Conservation (phyloP, 2,888 invertebrate species). For the Euphydryas editha region DNA sequence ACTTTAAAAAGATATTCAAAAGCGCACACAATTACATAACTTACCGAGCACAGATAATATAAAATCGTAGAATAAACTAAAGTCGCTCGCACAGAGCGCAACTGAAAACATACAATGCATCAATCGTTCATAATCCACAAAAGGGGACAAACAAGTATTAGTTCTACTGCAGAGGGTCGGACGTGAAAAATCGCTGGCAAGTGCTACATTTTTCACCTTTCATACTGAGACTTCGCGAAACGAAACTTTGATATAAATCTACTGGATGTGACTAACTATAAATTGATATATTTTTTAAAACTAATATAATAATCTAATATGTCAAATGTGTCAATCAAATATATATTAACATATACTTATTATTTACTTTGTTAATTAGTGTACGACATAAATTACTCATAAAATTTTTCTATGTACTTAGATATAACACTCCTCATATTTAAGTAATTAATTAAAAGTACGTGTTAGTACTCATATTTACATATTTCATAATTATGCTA, state of each 20-base stretch:
- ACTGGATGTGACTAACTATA: constrained; percentile 25
- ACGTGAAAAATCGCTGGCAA: constrained; percentile 41
- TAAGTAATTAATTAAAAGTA: no score
- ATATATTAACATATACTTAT: no score
- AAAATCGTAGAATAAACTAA: constrained; percentile 8
- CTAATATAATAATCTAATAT: not conserved
- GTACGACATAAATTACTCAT: no score
- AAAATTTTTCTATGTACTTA: no score
- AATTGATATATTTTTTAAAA: not conserved
- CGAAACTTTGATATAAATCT: constrained; percentile 19
- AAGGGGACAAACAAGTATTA: constrained; percentile 40
- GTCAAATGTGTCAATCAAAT: no score
- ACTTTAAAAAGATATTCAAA: not conserved
- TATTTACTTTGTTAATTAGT: no score
- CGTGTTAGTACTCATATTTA: no score
- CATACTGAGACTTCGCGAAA: constrained; percentile 35
- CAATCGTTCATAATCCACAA: constrained; percentile 39
- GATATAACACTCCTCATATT: no score
- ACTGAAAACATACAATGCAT: constrained; percentile 25
- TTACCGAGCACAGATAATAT: not conserved
- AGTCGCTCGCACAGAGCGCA: constrained; percentile 10
- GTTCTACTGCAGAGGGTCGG: constrained; percentile 33
- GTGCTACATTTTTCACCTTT: constrained; percentile 45
- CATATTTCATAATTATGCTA: no score
- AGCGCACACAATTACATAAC: not conserved